Conservation (phyloP, 2,888 invertebrate genomes). For the Mesochorus sp. region DNA sequence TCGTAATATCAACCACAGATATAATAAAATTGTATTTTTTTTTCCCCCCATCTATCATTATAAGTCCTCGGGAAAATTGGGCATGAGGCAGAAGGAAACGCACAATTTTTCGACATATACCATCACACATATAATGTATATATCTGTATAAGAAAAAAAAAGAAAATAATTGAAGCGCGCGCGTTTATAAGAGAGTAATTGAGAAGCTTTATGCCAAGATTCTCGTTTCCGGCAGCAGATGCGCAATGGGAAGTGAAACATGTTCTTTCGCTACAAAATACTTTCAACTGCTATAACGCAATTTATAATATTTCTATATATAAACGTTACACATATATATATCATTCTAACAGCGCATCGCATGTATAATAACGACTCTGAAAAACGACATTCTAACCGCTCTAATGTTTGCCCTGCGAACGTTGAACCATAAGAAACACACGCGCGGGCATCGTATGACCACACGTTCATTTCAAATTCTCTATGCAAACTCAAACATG, state of each 20-base stretch:
- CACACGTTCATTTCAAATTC: too few relatives aligned
- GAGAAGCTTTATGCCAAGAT: slow-evolving; percentile 8
- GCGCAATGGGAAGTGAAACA: slow-evolving; percentile 34
- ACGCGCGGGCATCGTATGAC: too few relatives aligned
- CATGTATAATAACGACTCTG: slow-evolving; percentile 35
- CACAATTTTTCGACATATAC: slow-evolving; percentile 30
- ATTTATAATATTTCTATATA: slow-evolving; percentile 33
- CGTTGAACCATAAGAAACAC: too few relatives aligned
- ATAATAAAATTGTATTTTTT: too few relatives aligned
- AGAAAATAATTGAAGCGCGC: background rate
- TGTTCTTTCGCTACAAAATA: background rate
- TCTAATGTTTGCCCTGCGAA: too few relatives aligned
- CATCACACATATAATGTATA: background rate
- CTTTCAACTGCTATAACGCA: background rate
- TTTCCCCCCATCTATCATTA: background rate
- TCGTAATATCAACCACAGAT: background rate
- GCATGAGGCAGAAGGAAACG: background rate
- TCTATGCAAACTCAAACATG: too few relatives aligned
- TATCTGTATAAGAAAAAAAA: slow-evolving; percentile 8
- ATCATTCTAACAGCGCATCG: slow-evolving; percentile 5
- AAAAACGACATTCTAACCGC: slow-evolving; percentile 50
- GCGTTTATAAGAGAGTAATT: slow-evolving; percentile 34
- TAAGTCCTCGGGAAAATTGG: slow-evolving; percentile 35
- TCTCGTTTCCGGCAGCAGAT: slow-evolving; percentile 55
- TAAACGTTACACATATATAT: background rate